These are phyloP conservation scores for Tachuris rubrigastra DNA, from an alignment of 2,113 vertebrate genomes.

Conservation along the genomic window DNA sequence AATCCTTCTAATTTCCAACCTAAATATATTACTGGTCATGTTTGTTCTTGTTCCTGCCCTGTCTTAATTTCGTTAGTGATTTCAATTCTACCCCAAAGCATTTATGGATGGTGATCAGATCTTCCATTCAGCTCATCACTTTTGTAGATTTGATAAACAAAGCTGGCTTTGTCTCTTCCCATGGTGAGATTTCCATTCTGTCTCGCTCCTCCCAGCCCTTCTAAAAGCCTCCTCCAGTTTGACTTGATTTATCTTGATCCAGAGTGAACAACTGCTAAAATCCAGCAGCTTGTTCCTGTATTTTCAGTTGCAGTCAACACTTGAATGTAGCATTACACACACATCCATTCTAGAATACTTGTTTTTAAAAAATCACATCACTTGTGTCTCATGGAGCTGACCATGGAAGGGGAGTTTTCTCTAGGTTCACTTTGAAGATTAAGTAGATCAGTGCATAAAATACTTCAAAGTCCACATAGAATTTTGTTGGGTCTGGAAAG, in stretches of 20 bases:
- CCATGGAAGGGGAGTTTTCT: not conserved
- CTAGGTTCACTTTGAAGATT: not conserved
- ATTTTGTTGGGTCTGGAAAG: not conserved
- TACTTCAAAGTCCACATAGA: not conserved
- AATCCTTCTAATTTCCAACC: slow-evolving; percentile 22
- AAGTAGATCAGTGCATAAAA: not conserved
- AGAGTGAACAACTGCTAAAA: not conserved
- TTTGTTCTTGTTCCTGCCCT: not conserved
- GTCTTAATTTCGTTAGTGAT: slow-evolving; percentile 4
- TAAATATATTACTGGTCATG: slow-evolving; percentile 52
- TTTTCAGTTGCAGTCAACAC: not conserved
- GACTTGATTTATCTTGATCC: not conserved
- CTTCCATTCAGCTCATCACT: not conserved
- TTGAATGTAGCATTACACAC: not conserved
- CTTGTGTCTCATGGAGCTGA: not conserved
- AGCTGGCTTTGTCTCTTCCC: not conserved
- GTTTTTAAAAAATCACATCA: not conserved
- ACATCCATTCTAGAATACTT: not conserved
- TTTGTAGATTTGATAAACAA: not conserved
- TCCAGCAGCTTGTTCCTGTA: not conserved
- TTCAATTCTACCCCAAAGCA: not conserved
- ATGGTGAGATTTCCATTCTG: not conserved
- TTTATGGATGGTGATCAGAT: not conserved
- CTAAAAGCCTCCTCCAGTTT: not conserved
- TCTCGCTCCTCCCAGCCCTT: not conserved